Conservation (phyloP, 2,113 vertebrate genomes). For the Percina caprodes region DNA sequence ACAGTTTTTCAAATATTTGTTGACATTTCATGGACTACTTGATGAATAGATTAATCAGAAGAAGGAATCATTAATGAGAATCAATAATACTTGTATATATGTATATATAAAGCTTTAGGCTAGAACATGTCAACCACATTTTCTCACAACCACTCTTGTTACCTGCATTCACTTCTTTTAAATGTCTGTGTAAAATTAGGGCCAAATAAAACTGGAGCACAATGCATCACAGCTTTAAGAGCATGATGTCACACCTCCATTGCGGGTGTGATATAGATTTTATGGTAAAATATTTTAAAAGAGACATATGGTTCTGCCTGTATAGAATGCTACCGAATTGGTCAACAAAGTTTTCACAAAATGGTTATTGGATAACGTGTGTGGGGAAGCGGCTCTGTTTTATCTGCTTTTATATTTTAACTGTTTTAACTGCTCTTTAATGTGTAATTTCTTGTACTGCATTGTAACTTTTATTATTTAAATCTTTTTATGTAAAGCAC, state of each 20-base stretch:
- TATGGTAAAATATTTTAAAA: too few relatives aligned
- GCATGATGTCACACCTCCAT: not conserved
- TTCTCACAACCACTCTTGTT: not conserved
- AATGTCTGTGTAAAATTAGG: slow-evolving; percentile 28
- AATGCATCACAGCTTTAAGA: not conserved
- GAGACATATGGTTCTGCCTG: too few relatives aligned
- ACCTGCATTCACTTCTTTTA: not conserved
- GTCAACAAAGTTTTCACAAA: too few relatives aligned
- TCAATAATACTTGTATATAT: not conserved
- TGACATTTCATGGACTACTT: not conserved
- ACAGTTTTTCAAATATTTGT: not conserved
- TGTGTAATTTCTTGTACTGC: too few relatives aligned
- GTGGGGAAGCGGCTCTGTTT: too few relatives aligned
- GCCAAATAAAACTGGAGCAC: not conserved
- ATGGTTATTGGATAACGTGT: too few relatives aligned
- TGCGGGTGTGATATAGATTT: too few relatives aligned
- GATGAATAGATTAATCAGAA: not conserved
- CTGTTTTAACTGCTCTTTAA: too few relatives aligned
- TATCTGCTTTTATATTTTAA: too few relatives aligned
- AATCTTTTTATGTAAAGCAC: too few relatives aligned
- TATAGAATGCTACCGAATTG: too few relatives aligned
- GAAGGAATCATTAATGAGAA: not conserved
- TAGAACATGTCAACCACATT: not conserved
- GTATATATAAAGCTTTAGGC: not conserved
- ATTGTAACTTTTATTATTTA: too few relatives aligned